Conservation (phyloP, 2,888 invertebrate genomes). For the Microctonus hyperodae region DNA sequence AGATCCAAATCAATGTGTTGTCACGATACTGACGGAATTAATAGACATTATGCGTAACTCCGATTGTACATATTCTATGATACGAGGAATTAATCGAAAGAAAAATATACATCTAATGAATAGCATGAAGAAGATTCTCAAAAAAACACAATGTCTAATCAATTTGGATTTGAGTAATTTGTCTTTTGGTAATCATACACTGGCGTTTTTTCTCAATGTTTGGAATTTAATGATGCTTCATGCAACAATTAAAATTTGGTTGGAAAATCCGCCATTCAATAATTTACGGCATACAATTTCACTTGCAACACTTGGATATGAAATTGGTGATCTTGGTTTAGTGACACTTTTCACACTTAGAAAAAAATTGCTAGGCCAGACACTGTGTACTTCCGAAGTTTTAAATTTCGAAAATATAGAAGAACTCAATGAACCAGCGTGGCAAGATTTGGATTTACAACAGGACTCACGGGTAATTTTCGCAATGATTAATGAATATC, state of each 20-base stretch:
- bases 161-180: slow-evolving; percentile 55
- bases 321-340: slow-evolving; percentile 59
- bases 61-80: slow-evolving; percentile 29
- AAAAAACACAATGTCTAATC: slow-evolving; percentile 48
- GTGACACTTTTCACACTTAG: slow-evolving; percentile 57
- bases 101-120: slow-evolving; percentile 37
- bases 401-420: slow-evolving; percentile 47
- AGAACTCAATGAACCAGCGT: slow-evolving; percentile 56
- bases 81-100: slow-evolving; percentile 35
- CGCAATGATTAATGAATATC: slow-evolving; percentile 55
- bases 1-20: slow-evolving; percentile 54
- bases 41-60: slow-evolving; percentile 41
- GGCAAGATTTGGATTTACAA: slow-evolving; percentile 57
- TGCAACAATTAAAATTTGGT: slow-evolving; percentile 52
- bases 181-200: slow-evolving; percentile 55
- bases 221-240: slow-evolving; percentile 61
- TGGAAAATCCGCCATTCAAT: slow-evolving; percentile 45
- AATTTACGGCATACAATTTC: slow-evolving; percentile 49
- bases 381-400: slow-evolving; percentile 34
- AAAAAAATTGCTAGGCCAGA: slow-evolving; percentile 50
- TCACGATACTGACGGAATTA: slow-evolving; percentile 51
- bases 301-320: slow-evolving; percentile 54
- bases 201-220: slow-evolving; percentile 58
- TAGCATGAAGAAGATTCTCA: slow-evolving; percentile 46
- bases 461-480: slow-evolving; percentile 56